Percentiles rank a stretch among this genome's conserved stretches.
Evolutionary conservation across 1,140 invertebrate species (phyloP).

Genomic region (Maconellicoccus hirsutus): DNA sequence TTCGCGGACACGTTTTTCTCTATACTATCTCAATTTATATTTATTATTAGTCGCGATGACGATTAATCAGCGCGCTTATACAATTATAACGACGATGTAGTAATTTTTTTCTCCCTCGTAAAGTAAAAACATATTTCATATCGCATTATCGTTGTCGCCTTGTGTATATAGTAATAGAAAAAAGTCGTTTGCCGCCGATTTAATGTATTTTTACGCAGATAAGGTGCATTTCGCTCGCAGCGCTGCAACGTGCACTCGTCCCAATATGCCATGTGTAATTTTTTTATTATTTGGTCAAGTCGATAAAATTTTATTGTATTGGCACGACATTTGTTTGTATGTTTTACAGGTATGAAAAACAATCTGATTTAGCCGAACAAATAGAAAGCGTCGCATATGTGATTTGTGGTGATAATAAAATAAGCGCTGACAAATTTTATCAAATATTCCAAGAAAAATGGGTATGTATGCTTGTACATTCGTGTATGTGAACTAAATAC

Average conservation of each 20-base stretch:
- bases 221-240: too few species aligned
- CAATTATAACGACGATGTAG: background rate
- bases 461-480: slow-evolving; percentile 42
- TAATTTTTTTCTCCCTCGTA: background rate
- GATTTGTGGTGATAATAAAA: slow-evolving; percentile 58
- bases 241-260: too few species aligned
- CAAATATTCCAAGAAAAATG: slow-evolving; percentile 68
- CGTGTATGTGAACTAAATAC: background rate
- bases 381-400: slow-evolving; percentile 73
- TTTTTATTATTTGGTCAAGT: too few species aligned
- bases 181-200: background rate
- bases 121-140: background rate
- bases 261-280: too few species aligned
- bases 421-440: slow-evolving; percentile 55
- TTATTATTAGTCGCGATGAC: background rate
- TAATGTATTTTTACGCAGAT: too few species aligned
- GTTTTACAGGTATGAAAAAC: slow-evolving; percentile 58
- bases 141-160: background rate
- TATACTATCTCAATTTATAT: slow-evolving; percentile 1
- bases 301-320: slow-evolving; percentile 12
- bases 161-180: background rate
- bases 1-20: background rate
- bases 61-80: background rate
- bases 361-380: slow-evolving; percentile 69
- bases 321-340: slow-evolving; percentile 28